A percentile compares a stretch with the other conserved stretches of the same genome.
Evolutionary conservation across 2,797 vertebrate species (phyloP).

Genomic region (Parauchenoglanis ngamensis): DNA sequence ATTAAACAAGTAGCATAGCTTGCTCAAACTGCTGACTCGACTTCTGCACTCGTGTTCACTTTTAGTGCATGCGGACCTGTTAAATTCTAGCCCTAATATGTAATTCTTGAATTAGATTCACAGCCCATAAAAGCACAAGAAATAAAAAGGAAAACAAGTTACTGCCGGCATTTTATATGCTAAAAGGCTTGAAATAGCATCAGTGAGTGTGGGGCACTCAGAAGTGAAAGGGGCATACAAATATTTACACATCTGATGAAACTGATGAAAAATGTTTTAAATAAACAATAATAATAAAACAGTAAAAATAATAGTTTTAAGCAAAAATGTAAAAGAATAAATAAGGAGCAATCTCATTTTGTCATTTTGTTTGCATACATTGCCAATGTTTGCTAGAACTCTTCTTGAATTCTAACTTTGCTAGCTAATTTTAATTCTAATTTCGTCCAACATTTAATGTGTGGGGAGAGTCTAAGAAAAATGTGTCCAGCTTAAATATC

Average conservation of each 20-base stretch:
- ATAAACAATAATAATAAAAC: too few species aligned
- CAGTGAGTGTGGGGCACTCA: neutral
- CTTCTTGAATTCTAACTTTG: neutral
- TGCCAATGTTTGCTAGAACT: neutral
- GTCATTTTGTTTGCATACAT: neutral
- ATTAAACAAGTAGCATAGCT: conserved; percentile 67
- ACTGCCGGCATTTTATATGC: conserved; percentile 8
- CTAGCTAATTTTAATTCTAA: neutral
- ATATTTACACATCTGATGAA: neutral
- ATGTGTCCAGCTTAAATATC: neutral
- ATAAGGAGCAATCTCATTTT: neutral
- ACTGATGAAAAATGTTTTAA: neutral
- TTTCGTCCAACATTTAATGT: neutral
- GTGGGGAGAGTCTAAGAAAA: neutral
- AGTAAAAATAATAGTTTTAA: neutral
- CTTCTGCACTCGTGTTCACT: conserved; percentile 42
- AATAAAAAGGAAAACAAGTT: conserved; percentile 7
- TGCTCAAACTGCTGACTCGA: conserved; percentile 47
- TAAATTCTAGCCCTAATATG: conserved; percentile 31
- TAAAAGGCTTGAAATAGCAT: conserved; percentile 28
- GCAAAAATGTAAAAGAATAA: neutral
- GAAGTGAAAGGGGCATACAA: too few species aligned
- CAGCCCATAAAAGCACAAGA: neutral
- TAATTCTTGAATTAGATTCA: conserved; percentile 31
- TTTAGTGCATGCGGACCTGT: conserved; percentile 34